Conservation (phyloP, 2,888 invertebrate genomes). For the Drosophila falleni region DNA sequence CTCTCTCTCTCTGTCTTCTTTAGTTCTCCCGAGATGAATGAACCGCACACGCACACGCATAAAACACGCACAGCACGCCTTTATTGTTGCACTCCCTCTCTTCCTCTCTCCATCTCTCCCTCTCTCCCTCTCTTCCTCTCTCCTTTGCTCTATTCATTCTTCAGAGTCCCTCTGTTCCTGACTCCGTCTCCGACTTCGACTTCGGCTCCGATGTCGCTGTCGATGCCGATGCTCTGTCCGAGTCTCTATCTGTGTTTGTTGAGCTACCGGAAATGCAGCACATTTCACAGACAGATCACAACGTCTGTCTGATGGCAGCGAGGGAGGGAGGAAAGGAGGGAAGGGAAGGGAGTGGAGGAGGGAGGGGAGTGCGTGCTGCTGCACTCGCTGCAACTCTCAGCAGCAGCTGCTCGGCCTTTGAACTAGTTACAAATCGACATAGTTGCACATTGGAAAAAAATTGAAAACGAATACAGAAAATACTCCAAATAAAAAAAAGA, state of each 20-base stretch:
- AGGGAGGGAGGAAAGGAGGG: too few relatives aligned
- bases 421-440: slow-evolving; percentile 20
- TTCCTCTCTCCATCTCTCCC: not conserved
- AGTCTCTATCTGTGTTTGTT: slow-evolving; percentile 16
- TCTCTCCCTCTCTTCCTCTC: not conserved
- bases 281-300: slow-evolving; percentile 61
- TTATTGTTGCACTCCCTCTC: slow-evolving; percentile 14
- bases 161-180: slow-evolving; percentile 9
- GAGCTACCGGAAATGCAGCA: slow-evolving; percentile 79
- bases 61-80: slow-evolving; percentile 63
- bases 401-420: slow-evolving; percentile 29
- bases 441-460: slow-evolving; percentile 19
- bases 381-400: slow-evolving; percentile 46
- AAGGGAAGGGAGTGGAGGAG: slow-evolving; percentile 11
- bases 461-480: too few relatives aligned
- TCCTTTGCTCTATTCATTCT: not conserved
- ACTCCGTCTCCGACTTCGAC: not conserved
- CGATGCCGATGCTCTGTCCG: not conserved
- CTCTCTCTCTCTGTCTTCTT: not conserved
- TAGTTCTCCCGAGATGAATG: slow-evolving; percentile 53
- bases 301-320: not conserved
- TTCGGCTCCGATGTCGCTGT: not conserved
- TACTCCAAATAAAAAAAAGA: not conserved
- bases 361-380: slow-evolving; percentile 42
- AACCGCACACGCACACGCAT: slow-evolving; percentile 70